Evolutionary conservation across 1,140 invertebrate species (phyloP).

Genomic region (Matsumurasca onukii): DNA sequence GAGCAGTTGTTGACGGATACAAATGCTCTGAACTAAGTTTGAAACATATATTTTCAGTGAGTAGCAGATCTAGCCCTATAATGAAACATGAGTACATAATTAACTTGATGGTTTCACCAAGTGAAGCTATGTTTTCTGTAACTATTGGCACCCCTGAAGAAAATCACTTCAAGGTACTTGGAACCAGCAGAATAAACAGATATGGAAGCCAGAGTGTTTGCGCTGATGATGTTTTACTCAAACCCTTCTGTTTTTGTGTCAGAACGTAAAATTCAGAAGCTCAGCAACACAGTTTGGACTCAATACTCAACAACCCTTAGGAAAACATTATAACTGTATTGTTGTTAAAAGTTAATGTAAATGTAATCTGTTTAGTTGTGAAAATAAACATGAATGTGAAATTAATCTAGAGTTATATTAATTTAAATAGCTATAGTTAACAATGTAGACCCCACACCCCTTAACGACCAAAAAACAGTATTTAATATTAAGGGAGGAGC

Average conservation of each 20-base stretch:
- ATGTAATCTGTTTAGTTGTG: too few species aligned
- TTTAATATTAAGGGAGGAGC: too few species aligned
- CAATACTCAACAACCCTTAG: too few species aligned
- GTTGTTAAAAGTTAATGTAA: too few species aligned
- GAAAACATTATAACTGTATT: too few species aligned
- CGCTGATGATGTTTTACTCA: conserved; percentile 68
- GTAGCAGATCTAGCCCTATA: conserved; percentile 31
- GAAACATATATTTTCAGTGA: conserved; percentile 43
- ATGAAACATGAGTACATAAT: conserved; percentile 33
- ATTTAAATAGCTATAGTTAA: too few species aligned
- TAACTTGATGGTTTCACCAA: conserved; percentile 52
- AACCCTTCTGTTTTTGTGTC: conserved; percentile 62
- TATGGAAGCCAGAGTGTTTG: conserved; percentile 79
- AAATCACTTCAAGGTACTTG: conserved; percentile 49
- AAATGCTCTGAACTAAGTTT: conserved; percentile 53
- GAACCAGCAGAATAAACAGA: conserved; percentile 76
- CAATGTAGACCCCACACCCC: too few species aligned
- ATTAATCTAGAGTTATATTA: too few species aligned
- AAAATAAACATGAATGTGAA: too few species aligned
- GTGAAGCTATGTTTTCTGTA: conserved; percentile 74
- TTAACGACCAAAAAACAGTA: too few species aligned
- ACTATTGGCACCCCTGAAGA: conserved; percentile 60
- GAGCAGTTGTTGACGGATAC: conserved; percentile 46
- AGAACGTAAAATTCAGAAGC: too few species aligned
- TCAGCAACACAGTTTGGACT: too few species aligned